These are phyloP conservation scores for Lates japonicus DNA, from an alignment of 2,797 vertebrate genomes.

Conservation along the genomic window DNA sequence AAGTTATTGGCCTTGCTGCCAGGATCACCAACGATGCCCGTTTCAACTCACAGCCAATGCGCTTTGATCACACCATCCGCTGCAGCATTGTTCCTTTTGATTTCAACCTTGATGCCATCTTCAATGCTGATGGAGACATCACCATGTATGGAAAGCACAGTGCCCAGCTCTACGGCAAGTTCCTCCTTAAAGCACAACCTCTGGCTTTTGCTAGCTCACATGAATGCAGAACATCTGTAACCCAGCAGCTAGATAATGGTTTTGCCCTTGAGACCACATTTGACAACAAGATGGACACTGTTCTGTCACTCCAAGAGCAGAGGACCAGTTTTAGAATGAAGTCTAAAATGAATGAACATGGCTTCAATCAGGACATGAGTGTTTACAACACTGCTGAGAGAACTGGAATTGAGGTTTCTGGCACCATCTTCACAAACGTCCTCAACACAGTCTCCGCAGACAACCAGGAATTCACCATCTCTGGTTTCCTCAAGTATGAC, in stretches of 20 bases:
- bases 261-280: constrained; percentile 71
- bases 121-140: constrained; percentile 90
- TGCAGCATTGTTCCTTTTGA: constrained; percentile 89
- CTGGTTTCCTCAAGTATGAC: constrained; percentile 93
- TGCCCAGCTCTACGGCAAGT: constrained; percentile 91
- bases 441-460: constrained; percentile 74
- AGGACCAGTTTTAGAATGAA: constrained; percentile 85
- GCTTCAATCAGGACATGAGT: constrained; percentile 87
- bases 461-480: constrained; percentile 90
- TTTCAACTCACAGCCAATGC: constrained; percentile 89
- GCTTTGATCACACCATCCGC: constrained; percentile 87
- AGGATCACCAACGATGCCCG: constrained; percentile 85
- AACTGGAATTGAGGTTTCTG: constrained; percentile 87
- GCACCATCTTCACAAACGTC: constrained; percentile 87
- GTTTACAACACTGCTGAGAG: constrained; percentile 90
- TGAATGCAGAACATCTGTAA: constrained; percentile 89
- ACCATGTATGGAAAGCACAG: constrained; percentile 88
- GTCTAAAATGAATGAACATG: constrained; percentile 90
- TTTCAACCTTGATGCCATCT: constrained; percentile 87
- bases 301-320: constrained; percentile 61
- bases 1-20: constrained; percentile 89
- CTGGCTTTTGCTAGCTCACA: constrained; percentile 90
- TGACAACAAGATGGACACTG: constrained; percentile 61
- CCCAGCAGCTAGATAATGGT: constrained; percentile 79
- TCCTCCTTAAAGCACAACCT: constrained; percentile 91